A percentile compares a stretch with the other conserved stretches of the same genome.
These are phyloP conservation scores for Ascaphus truei DNA, from an alignment of 2,113 vertebrate genomes.

Conservation along the genomic window DNA sequence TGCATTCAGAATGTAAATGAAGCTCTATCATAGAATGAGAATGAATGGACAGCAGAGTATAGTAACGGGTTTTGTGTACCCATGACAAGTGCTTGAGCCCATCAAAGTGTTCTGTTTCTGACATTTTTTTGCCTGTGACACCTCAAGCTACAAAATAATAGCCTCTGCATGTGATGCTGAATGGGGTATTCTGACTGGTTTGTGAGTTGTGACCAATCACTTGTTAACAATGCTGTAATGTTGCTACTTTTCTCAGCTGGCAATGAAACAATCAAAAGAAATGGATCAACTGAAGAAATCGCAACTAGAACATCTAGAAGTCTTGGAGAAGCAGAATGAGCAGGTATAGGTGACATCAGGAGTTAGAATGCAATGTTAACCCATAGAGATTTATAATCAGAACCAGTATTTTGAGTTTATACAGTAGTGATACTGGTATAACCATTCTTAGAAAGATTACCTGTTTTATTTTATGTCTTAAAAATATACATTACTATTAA, in stretches of 20 bases:
- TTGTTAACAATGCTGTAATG: not conserved
- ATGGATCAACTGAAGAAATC: conserved; percentile 94
- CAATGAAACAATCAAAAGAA: conserved; percentile 96
- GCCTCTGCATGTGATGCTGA: not conserved
- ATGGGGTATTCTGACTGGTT: conserved; percentile 1
- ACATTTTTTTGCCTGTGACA: not conserved
- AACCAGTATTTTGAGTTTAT: no score
- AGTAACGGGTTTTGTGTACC: not conserved
- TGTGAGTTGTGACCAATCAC: not conserved
- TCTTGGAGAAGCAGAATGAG: conserved; percentile 94
- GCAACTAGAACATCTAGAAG: conserved; percentile 89
- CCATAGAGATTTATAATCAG: no score
- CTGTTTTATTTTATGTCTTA: no score
- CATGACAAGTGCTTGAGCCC: not conserved
- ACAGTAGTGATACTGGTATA: no score
- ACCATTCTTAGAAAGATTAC: no score
- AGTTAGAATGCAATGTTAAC: no score
- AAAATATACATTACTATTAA: no score
- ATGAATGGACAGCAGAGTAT: not conserved
- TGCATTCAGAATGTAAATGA: not conserved
- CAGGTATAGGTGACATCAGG: conserved; percentile 85
- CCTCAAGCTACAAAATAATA: conserved; percentile 8
- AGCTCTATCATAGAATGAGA: no score
- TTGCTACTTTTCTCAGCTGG: conserved; percentile 65
- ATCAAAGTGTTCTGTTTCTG: not conserved